Percentiles rank a stretch among this genome's conserved stretches.
These are phyloP conservation scores for Zophobas morio DNA, from an alignment of 1,140 invertebrate genomes.

Conservation along the genomic window DNA sequence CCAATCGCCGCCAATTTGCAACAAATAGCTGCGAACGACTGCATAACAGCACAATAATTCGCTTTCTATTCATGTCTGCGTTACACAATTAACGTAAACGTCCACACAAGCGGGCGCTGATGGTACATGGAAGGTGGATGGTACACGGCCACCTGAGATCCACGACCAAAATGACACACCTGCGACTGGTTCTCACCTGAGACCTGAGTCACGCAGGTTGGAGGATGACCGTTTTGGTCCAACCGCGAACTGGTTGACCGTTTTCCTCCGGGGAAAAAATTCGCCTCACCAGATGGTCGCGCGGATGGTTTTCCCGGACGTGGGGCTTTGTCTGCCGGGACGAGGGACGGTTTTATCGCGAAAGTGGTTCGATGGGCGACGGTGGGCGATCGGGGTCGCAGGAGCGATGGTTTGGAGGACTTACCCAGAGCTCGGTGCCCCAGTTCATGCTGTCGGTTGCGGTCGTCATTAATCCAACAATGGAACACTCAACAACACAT, in stretches of 20 bases:
- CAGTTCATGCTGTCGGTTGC: conserved; percentile 71
- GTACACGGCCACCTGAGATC: conserved; percentile 15
- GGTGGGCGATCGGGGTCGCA: conserved; percentile 6
- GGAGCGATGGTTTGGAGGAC: conserved; percentile 54
- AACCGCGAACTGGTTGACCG: conserved; percentile 38
- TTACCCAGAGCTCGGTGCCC: conserved; percentile 74
- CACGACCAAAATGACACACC: conserved; percentile 11
- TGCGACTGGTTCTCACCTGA: conserved; percentile 37
- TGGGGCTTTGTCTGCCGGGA: neutral
- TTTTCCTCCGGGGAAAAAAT: conserved; percentile 19
- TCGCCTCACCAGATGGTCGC: conserved; percentile 17
- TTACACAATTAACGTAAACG: conserved; percentile 8
- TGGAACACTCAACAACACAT: conserved; percentile 56
- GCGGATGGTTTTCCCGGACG: conserved; percentile 3
- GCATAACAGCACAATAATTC: conserved; percentile 1
- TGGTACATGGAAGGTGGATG: no score
- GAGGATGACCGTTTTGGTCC: conserved; percentile 41
- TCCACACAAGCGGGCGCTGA: no score
- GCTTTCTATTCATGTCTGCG: conserved; percentile 16
- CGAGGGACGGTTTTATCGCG: neutral
- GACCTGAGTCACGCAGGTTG: conserved; percentile 36
- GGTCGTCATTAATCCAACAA: conserved; percentile 52
- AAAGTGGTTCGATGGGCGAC: conserved; percentile 12
- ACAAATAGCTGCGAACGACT: neutral
- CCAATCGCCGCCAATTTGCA: no score